Evolutionary conservation across 2,888 invertebrate genomes (phyloP).

Genomic region (Nipponacmea schrenckii): DNA sequence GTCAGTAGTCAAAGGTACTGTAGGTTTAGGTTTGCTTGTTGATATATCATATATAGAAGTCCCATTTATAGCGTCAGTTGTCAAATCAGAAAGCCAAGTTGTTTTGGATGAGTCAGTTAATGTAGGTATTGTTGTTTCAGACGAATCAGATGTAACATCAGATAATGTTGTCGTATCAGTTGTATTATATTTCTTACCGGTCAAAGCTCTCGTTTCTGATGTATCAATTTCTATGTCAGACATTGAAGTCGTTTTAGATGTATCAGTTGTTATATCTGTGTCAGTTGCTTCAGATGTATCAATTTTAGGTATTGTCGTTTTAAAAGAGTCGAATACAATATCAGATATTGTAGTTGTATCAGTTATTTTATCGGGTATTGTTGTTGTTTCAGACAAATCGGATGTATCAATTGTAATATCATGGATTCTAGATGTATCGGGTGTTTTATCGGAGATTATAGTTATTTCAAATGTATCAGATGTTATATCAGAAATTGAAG

Average conservation of each 20-base stretch:
- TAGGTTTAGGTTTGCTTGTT: neutral
- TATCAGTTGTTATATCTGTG: neutral
- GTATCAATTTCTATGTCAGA: neutral
- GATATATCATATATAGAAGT: neutral
- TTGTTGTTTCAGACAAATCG: neutral
- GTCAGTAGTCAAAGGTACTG: neutral
- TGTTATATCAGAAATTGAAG: neutral
- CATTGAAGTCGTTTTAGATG: neutral
- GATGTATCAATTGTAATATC: neutral
- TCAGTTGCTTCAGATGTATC: neutral
- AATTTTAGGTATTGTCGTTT: no score
- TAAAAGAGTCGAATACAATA: neutral
- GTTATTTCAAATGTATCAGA: neutral
- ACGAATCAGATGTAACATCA: neutral
- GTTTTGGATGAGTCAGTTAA: neutral
- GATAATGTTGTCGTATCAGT: constrained; percentile 1
- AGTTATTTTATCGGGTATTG: neutral
- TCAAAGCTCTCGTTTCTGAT: neutral
- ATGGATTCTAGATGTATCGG: neutral
- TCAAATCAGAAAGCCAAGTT: neutral
- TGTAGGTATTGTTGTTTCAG: neutral
- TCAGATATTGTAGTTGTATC: neutral
- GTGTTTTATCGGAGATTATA: no score
- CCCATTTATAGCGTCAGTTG: neutral
- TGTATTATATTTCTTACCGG: neutral